Evolutionary conservation across 1,140 invertebrate genomes (phyloP).

Genomic region (Mactra quadrangularis): DNA sequence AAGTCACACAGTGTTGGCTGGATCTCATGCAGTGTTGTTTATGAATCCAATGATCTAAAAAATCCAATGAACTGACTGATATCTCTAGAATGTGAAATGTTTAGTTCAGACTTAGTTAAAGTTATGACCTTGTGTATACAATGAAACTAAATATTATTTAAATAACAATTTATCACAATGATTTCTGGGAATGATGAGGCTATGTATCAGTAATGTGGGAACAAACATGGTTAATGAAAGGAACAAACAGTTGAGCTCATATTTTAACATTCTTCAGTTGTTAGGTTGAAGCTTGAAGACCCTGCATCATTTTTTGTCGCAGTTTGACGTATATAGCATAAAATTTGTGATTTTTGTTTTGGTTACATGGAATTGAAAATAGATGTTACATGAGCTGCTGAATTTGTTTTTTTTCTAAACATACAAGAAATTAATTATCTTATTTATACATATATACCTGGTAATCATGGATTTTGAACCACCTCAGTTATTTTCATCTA

Average conservation of each 20-base stretch:
- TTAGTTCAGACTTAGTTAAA: too few relatives aligned
- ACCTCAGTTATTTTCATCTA: conserved; percentile 52
- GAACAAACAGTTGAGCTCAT: neutral
- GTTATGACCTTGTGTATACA: too few relatives aligned
- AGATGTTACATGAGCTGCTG: neutral
- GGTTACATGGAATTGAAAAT: neutral
- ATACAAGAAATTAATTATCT: neutral
- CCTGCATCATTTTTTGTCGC: neutral
- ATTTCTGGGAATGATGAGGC: too few relatives aligned
- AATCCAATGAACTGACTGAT: too few relatives aligned
- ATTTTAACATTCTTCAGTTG: conserved; percentile 19
- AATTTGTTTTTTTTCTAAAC: neutral
- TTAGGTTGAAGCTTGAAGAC: conserved; percentile 1
- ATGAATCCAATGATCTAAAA: too few relatives aligned
- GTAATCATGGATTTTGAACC: conserved; percentile 49
- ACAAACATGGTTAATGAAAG: neutral
- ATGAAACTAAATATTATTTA: too few relatives aligned
- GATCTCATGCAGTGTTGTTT: too few relatives aligned
- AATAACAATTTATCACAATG: too few relatives aligned
- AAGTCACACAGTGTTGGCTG: too few relatives aligned
- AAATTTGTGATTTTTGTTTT: neutral
- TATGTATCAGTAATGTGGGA: neutral
- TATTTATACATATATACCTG: neutral
- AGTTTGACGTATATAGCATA: neutral
- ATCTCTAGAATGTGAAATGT: too few relatives aligned